A percentile compares a stretch with the other conserved stretches of the same genome.
Evolutionary conservation across 2,888 invertebrate species (phyloP).

Genomic region (Bhutanitis thaidina): DNA sequence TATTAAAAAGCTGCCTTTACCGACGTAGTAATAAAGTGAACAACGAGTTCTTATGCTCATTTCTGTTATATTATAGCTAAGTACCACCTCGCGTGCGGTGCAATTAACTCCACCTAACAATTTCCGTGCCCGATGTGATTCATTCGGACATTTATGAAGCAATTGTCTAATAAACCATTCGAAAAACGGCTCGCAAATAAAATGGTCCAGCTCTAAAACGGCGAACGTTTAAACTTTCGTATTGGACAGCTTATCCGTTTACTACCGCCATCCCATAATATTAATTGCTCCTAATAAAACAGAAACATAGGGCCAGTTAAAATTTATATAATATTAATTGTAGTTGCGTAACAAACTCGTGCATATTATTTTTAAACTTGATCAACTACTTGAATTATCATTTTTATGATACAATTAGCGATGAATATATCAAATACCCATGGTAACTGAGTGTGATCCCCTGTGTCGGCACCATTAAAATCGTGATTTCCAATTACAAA

Average conservation of each 20-base stretch:
- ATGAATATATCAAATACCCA: too few species aligned
- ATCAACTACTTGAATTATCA: too few species aligned
- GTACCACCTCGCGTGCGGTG: slow-evolving; percentile 40
- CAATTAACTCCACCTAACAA: slow-evolving; percentile 31
- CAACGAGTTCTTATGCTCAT: slow-evolving; percentile 28
- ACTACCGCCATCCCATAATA: not conserved
- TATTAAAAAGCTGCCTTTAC: slow-evolving; percentile 14
- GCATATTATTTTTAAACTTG: too few species aligned
- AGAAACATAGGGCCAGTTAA: not conserved
- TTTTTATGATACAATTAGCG: too few species aligned
- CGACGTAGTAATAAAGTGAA: slow-evolving; percentile 14
- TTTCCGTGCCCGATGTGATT: slow-evolving; percentile 31
- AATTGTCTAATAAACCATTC: slow-evolving; percentile 25
- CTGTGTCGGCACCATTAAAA: too few species aligned
- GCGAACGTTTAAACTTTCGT: not conserved
- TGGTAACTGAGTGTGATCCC: too few species aligned
- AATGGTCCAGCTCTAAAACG: slow-evolving; percentile 6
- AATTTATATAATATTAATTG: too few species aligned
- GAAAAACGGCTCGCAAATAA: slow-evolving; percentile 15
- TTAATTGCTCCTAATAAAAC: slow-evolving; percentile 1
- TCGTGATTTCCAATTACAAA: too few species aligned
- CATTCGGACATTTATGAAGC: slow-evolving; percentile 29
- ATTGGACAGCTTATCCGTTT: slow-evolving; percentile 5
- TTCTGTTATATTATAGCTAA: slow-evolving; percentile 34
- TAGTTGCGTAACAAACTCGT: too few species aligned